These are phyloP conservation scores for Oegoconia quadripuncta DNA, from an alignment of 2,888 invertebrate species.

Conservation along the genomic window DNA sequence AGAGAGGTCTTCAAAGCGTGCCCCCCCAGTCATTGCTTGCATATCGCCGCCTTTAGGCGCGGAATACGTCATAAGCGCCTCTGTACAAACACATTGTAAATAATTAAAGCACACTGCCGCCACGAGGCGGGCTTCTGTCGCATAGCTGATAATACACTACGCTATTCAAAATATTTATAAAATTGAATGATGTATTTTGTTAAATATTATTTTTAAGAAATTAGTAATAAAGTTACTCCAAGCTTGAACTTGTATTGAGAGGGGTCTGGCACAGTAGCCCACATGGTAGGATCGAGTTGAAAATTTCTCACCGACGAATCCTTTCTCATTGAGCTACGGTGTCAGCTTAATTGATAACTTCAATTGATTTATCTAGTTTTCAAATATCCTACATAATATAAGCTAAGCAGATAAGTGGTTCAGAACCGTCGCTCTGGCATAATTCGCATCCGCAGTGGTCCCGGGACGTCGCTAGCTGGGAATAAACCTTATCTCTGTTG, in stretches of 20 bases:
- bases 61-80: slow-evolving; percentile 82
- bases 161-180: too few species aligned
- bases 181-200: too few species aligned
- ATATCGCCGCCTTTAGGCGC: slow-evolving; percentile 82
- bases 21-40: slow-evolving; percentile 82
- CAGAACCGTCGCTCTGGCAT: slow-evolving; percentile 2
- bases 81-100: slow-evolving; percentile 76
- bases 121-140: slow-evolving; percentile 36
- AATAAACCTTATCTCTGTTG: slow-evolving; percentile 14
- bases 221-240: too few species aligned
- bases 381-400: too few species aligned
- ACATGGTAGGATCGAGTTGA: too few species aligned
- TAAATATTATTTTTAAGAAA: too few species aligned
- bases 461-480: slow-evolving; percentile 51
- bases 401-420: not conserved
- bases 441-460: slow-evolving; percentile 21
- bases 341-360: too few species aligned
- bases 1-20: slow-evolving; percentile 86
- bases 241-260: too few species aligned
- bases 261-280: too few species aligned
- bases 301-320: too few species aligned
- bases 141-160: slow-evolving; percentile 25
- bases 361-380: too few species aligned
- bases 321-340: too few species aligned
- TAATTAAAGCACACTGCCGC: slow-evolving; percentile 46